phyloP scores from a whole-genome alignment of 2,888 invertebrate species.

The Biston betularia region DNA sequence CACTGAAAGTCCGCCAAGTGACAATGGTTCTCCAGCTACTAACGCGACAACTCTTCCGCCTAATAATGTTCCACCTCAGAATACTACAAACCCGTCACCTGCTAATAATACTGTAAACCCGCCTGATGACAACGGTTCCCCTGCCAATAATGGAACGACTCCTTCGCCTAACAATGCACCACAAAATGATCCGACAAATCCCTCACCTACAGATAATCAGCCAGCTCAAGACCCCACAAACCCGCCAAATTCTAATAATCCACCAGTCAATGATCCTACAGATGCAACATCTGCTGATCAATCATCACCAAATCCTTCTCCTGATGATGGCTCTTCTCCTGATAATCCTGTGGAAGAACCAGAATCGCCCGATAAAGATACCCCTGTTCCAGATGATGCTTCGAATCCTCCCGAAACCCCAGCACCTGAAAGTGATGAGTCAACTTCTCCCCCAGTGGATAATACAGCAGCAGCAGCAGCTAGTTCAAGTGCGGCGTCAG shows the following conservation, averaged over 20 bases:
- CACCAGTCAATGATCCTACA: not conserved
- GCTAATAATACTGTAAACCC: not conserved
- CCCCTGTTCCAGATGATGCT: not conserved
- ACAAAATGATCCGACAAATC: not conserved
- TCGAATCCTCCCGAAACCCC: not conserved
- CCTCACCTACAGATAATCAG: not conserved
- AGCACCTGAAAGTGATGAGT: not conserved
- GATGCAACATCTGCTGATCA: not conserved
- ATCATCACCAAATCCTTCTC: not conserved
- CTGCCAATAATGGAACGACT: not conserved
- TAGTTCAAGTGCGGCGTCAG: not conserved
- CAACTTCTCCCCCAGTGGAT: not conserved
- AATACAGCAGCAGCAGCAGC: not conserved
- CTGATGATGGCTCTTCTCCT: not conserved
- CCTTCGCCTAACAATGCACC: not conserved
- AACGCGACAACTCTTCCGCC: not conserved
- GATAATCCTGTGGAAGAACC: not conserved
- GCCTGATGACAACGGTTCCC: not conserved
- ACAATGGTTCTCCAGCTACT: not conserved
- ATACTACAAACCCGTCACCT: not conserved
- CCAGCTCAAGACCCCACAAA: not conserved
- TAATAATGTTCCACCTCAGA: not conserved
- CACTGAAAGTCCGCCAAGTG: not conserved
- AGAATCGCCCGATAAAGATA: not conserved
- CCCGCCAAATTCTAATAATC: not conserved